Evolutionary conservation across 2,797 vertebrate species (phyloP), one percentile per base, ranked within the genome.

Genomic region (Petrocephalus schoutedeni): DNA sequence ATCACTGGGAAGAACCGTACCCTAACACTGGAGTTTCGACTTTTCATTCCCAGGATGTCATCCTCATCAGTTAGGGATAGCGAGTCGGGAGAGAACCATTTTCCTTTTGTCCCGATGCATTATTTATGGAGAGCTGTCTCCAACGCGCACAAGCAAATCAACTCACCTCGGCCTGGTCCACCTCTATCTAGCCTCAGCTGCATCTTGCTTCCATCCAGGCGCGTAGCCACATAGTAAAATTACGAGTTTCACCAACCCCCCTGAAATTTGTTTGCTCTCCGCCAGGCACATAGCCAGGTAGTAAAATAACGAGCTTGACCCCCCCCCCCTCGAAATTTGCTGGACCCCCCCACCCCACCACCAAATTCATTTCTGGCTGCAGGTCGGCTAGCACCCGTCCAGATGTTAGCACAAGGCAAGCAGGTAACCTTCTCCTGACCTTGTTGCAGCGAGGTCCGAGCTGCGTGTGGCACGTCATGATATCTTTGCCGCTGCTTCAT

Each of bases 21-120:
- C 59, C 58, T 49, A 87, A 45, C 71, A 87, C 77, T 87, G 59
- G 85, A 88, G 86, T 85, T 85, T 86, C 54, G 32, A 32, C 51
- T 83, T 89, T 57, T 86, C 82, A 86, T 83, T 74, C 58, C 59
- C 12, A 3, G 53, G 54, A 61, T 36, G 41, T 89, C 84, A 12
- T 54, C 56, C 87, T 88, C 53, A n/a, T 88, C 85, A 54, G 71
- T 84, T 87, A 88, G 21, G 85, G 51, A 53, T 61, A 54, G 88
- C 74, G 61, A 87, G 53, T 85, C 51, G 49, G 21, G 67, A 56
- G 45, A 82, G 84, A 23, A 57, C 85, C 57, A 67, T 89, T 58
- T 80, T 87, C 84, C 86, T 86, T 86, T 77, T 88, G 88, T 86
- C 85, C 67, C 41, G 3, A 83, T 89, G 74, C 14, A 86, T 89